Percentiles rank a stretch among this genome's conserved stretches.
These are phyloP conservation scores for Calephelis virginiensis DNA, from an alignment of 1,140 invertebrate species.

Conservation along the genomic window DNA sequence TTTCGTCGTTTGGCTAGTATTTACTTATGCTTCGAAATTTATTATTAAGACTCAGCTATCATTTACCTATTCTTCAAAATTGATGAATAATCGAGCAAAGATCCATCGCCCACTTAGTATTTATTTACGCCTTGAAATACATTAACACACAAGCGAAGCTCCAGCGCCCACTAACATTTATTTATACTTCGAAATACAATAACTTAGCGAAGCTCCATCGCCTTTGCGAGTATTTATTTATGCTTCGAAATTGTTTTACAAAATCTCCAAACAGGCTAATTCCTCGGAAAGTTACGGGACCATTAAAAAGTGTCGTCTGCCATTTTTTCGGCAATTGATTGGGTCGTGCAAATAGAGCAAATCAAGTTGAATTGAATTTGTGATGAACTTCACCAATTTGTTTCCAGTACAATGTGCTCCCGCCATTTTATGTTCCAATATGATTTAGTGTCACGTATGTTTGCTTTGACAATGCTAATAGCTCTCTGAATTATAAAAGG, in stretches of 20 bases:
- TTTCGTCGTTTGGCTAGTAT: too few relatives aligned
- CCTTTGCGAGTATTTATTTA: neutral
- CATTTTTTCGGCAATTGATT: conserved; percentile 69
- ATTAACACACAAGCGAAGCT: too few relatives aligned
- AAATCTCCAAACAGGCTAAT: conserved; percentile 4
- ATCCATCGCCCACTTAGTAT: too few relatives aligned
- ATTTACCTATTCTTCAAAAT: too few relatives aligned
- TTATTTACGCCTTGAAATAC: too few relatives aligned
- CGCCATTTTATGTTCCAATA: neutral
- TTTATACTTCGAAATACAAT: too few relatives aligned
- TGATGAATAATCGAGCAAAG: too few relatives aligned
- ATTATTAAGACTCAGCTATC: too few relatives aligned
- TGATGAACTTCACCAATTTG: conserved; percentile 64
- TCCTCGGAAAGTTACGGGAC: conserved; percentile 22
- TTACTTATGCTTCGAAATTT: too few relatives aligned
- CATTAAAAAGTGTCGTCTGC: neutral
- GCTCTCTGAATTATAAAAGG: neutral
- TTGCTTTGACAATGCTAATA: neutral
- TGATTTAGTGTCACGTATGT: conserved; percentile 25
- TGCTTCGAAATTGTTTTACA: neutral
- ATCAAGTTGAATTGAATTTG: conserved; percentile 63
- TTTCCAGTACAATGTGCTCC: conserved; percentile 29
- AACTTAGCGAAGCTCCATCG: too few relatives aligned
- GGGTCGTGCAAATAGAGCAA: conserved; percentile 61
- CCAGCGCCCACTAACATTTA: too few relatives aligned